These are phyloP conservation scores for Pollenia angustigena DNA, from an alignment of 2,888 invertebrate species.

Conservation along the genomic window DNA sequence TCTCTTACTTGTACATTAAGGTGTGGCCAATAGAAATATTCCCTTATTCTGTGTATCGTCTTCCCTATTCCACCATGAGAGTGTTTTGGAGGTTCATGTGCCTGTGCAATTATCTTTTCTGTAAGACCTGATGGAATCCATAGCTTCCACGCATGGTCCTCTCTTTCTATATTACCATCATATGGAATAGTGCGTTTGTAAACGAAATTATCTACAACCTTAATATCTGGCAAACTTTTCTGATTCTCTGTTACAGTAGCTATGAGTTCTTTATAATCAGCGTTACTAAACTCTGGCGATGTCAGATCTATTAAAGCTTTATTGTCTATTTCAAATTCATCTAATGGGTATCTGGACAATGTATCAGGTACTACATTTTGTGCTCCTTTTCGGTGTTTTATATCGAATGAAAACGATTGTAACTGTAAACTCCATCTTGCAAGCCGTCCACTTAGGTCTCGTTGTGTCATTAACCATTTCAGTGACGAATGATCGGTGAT, in stretches of 20 bases:
- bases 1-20: not conserved
- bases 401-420: too few relatives aligned
- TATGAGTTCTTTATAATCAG: not conserved
- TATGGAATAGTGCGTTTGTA: not conserved
- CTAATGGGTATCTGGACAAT: not conserved
- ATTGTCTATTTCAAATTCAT: not conserved
- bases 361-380: too few relatives aligned
- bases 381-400: too few relatives aligned
- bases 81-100: not conserved
- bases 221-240: not conserved
- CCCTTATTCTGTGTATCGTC: not conserved
- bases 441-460: too few relatives aligned
- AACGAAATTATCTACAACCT: too few relatives aligned
- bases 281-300: not conserved
- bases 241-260: not conserved
- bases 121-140: not conserved
- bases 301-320: not conserved
- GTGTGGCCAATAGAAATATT: slow-evolving; percentile 11
- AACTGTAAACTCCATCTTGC: too few relatives aligned
- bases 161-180: not conserved
- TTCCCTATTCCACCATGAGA: not conserved
- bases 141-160: not conserved
- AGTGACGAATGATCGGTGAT: too few relatives aligned
- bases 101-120: not conserved
- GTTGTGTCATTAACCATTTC: too few relatives aligned